Conservation (phyloP, 2,888 invertebrate genomes). For the Anoncus sp. region DNA sequence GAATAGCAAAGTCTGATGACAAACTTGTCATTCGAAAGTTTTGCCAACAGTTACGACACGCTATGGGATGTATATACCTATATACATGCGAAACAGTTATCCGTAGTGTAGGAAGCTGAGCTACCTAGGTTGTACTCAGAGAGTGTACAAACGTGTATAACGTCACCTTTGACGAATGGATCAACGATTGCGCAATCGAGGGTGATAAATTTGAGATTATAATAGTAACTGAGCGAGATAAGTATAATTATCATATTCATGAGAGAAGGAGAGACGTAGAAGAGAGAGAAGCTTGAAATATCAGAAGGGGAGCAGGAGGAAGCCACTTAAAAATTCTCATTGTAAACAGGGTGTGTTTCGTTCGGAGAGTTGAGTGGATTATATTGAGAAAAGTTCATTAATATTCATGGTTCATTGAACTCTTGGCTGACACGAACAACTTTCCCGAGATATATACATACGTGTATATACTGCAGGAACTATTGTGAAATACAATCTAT, state of each 20-base stretch:
- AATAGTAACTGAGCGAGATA: conserved; percentile 23
- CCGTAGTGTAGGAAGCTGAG: no score
- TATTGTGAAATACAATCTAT: neutral
- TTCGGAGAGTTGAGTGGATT: conserved; percentile 46
- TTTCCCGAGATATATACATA: conserved; percentile 16
- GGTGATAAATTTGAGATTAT: conserved; percentile 34
- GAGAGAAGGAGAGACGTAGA: neutral
- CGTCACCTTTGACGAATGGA: conserved; percentile 15
- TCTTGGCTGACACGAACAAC: conserved; percentile 28
- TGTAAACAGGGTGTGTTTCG: conserved; percentile 41
- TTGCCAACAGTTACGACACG: no score
- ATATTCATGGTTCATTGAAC: conserved; percentile 49
- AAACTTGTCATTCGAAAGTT: no score
- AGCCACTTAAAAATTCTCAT: conserved; percentile 38
- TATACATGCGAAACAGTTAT: no score
- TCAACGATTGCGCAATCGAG: conserved; percentile 57
- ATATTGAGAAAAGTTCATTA: conserved; percentile 46
- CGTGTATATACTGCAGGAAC: neutral
- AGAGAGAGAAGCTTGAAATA: conserved; percentile 4
- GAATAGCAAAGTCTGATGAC: no score
- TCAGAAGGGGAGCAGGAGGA: neutral
- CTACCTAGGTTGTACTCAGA: neutral
- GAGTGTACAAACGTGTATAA: neutral
- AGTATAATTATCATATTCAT: conserved; percentile 31
- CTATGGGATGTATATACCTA: no score